Percentiles rank a stretch among this genome's conserved stretches.
Evolutionary conservation across 2,888 invertebrate species (phyloP).

Genomic region (Tuberolachnus salignus): DNA sequence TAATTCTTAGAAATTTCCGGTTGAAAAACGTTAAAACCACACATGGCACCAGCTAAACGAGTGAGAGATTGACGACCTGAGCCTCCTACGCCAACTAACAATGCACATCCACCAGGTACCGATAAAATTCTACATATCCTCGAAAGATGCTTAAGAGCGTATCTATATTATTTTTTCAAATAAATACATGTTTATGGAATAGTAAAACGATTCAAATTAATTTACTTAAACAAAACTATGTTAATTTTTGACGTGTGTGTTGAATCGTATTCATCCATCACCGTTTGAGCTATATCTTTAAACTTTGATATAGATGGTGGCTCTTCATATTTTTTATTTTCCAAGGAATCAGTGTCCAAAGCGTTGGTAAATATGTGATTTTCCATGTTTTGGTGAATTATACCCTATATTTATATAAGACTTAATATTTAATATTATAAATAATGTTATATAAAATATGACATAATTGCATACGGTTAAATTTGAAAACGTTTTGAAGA

Average conservation of each 20-base stretch:
- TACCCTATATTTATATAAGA: conserved; percentile 60
- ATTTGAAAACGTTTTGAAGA: conserved; percentile 64
- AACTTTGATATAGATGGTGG: conserved; percentile 74
- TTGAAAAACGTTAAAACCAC: conserved; percentile 69
- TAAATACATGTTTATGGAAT: conserved; percentile 48
- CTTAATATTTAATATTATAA: too few relatives aligned
- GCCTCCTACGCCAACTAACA: conserved; percentile 85
- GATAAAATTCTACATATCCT: conserved; percentile 79
- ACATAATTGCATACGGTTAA: neutral
- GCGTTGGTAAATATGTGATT: conserved; percentile 86
- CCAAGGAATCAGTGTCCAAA: conserved; percentile 75
- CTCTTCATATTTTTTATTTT: conserved; percentile 84
- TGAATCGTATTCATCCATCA: conserved; percentile 78
- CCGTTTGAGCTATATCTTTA: conserved; percentile 68
- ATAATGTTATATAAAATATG: neutral
- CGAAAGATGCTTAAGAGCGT: conserved; percentile 82
- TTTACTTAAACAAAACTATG: conserved; percentile 74
- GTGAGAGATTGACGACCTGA: conserved; percentile 84
- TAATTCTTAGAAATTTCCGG: conserved; percentile 83
- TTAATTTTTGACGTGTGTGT: conserved; percentile 82
- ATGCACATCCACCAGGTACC: conserved; percentile 78
- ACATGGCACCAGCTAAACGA: conserved; percentile 71
- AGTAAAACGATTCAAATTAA: conserved; percentile 63
- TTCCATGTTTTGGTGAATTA: conserved; percentile 70
- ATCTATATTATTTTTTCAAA: conserved; percentile 64